phyloP scores from a whole-genome alignment of 64 coral and sea anemone genomes.

The Montipora cactus region DNA sequence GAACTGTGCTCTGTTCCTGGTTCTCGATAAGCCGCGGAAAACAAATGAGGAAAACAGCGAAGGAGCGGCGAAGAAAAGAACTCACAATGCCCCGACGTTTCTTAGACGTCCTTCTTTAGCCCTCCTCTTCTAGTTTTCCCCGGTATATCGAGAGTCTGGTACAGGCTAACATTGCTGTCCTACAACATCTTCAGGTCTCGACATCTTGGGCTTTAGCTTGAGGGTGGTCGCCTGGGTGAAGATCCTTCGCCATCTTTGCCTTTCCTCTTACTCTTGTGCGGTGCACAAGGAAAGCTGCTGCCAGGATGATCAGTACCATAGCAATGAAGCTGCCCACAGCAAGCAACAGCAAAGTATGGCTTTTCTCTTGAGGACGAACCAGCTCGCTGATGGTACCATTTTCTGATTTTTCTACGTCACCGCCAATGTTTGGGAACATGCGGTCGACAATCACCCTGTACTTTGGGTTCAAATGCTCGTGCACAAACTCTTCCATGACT shows the following conservation, averaged over 20 bases:
- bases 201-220: not conserved
- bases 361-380: slow-evolving; percentile 10
- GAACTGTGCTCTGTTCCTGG: not conserved
- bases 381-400: not conserved
- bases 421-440: slow-evolving; percentile 54
- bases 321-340: not conserved
- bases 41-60: not conserved
- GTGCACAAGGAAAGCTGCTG: not conserved
- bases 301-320: not conserved
- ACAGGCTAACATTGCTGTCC: not conserved
- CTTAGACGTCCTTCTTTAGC: not conserved
- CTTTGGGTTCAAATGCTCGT: not conserved
- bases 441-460: slow-evolving; percentile 24
- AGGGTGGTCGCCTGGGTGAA: not conserved
- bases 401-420: slow-evolving; percentile 22
- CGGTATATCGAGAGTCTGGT: not conserved
- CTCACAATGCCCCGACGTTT: not conserved
- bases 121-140: not conserved
- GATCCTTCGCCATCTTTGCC: not conserved
- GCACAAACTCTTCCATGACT: slow-evolving; percentile 3
- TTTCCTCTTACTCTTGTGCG: not conserved
- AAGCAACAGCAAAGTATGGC: not conserved
- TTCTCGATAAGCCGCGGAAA: not conserved
- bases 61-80: not conserved
- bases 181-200: not conserved